Evolutionary conservation across 2,113 vertebrate genomes (phyloP), one percentile per base, ranked within the genome.

Genomic region (Prunella fulvescens): DNA sequence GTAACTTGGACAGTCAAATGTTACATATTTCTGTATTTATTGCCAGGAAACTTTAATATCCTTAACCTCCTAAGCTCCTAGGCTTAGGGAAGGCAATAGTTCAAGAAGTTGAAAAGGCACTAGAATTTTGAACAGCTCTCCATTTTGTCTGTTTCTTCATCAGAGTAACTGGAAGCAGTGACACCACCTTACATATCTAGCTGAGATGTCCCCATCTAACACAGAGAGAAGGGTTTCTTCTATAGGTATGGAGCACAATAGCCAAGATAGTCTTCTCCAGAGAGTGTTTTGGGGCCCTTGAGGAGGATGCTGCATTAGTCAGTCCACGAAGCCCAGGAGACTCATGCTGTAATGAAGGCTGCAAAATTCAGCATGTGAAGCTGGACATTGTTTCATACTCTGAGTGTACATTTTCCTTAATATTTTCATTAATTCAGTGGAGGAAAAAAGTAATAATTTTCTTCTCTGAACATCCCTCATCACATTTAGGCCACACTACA

Each of bases 231-330:
- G 64, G 19, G 37, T 11, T 90, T 39, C 74, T 72, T 8, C 0
- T 20, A 23, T 5, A 40, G 10, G 1, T 33, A 12, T 22, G 37
- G 40, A 57, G 23, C 25, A 81, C 44, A 77, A 40, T 0, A 86
- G 45, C 25, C 31, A 51, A 50, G 31, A 58, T 0, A 37, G 17
- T 45, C 42, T 70, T 51, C 40, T 61, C 37, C 69, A 77, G 67
- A 50, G 47, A 57, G n/a, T 10, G 35, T 33, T 18, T 1, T 53
- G 42, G 48, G 17, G 22, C 19, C 13, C 58, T 37, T 1, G 3
- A 73, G 57, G 31, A 80, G 18, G 53, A 66, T 0, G 0, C 33
- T 45, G 58, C 15, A n/a, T 7, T 5, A 5, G 35, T 24, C 19
- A 58, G 39, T 53, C 29, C 35, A 62, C 35, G 39, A 77, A 76